Evolutionary conservation across 2,797 vertebrate species (phyloP).

Genomic region (Acrossocheilus fasciatus): DNA sequence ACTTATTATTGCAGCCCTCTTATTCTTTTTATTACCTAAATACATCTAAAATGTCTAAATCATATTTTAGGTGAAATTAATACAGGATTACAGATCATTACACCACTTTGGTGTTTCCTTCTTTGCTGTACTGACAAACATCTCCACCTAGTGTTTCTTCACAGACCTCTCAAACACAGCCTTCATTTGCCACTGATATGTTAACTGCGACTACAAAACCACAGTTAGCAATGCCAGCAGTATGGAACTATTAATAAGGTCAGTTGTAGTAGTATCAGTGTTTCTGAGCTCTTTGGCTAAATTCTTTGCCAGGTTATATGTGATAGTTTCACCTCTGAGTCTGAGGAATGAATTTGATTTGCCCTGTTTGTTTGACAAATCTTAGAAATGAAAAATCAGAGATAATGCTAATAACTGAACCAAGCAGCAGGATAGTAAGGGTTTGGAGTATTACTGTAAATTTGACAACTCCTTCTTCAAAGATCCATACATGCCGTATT

Average conservation of each 20-base stretch:
- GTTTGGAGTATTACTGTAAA: not conserved
- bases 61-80: not conserved
- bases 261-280: not conserved
- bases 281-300: not conserved
- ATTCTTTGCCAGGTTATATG: not conserved
- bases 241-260: not conserved
- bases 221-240: not conserved
- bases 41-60: not conserved
- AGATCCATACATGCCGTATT: not conserved
- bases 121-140: conserved; percentile 47
- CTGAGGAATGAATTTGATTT: not conserved
- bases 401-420: not conserved
- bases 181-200: not conserved
- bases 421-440: not conserved
- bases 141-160: conserved; percentile 50
- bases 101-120: not conserved
- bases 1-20: too few relatives aligned
- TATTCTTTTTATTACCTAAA: too few relatives aligned
- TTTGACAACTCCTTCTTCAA: not conserved
- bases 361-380: not conserved
- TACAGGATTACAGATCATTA: not conserved
- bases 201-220: not conserved
- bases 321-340: not conserved
- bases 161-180: not conserved
- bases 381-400: not conserved